Percentiles rank a stretch among this genome's conserved stretches.
phyloP scores from a whole-genome alignment of 2,113 vertebrate genomes.

The Eurypyga helias region DNA sequence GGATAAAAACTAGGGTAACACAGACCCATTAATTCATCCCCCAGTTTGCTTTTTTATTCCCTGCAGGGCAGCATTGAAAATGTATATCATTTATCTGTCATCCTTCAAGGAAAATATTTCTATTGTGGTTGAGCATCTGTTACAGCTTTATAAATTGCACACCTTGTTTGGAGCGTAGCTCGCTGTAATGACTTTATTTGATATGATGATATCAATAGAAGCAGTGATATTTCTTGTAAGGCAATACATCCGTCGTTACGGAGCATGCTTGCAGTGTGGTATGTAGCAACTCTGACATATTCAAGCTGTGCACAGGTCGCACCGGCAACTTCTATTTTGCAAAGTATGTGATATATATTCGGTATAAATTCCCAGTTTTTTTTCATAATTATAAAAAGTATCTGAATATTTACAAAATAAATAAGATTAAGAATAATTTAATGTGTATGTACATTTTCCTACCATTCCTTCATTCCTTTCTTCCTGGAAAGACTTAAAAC shows the following conservation, averaged over 20 bases:
- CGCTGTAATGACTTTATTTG: background rate
- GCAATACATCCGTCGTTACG: rapidly evolving
- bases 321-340: background rate
- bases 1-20: background rate
- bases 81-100: background rate
- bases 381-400: background rate
- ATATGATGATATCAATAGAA: no score
- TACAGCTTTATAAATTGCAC: background rate
- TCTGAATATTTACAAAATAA: background rate
- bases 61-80: background rate
- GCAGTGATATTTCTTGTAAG: background rate
- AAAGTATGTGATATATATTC: background rate
- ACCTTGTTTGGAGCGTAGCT: background rate
- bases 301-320: background rate
- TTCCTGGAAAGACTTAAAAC: background rate
- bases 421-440: background rate
- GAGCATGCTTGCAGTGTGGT: rapidly evolving
- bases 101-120: background rate
- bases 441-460: background rate
- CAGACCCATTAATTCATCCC: background rate
- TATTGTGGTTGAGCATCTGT: background rate
- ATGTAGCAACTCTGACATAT: background rate
- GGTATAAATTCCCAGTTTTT: background rate
- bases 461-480: background rate
- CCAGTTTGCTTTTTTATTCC: background rate